Evolutionary conservation across 1,140 invertebrate species (phyloP).

Genomic region (Drosophila ironensis): DNA sequence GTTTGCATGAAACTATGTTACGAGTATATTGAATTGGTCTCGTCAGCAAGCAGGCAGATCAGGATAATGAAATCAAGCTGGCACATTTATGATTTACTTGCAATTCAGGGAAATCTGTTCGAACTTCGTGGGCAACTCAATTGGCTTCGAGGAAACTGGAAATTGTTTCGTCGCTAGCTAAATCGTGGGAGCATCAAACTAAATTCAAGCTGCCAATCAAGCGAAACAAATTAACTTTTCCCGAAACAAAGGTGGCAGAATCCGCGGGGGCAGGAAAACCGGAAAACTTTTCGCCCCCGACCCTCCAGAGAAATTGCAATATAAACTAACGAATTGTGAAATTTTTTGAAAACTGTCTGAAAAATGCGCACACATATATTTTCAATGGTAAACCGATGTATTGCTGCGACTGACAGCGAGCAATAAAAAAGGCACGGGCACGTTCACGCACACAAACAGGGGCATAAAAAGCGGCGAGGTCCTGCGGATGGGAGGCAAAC

Average conservation of each 20-base stretch:
- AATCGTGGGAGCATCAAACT: too few relatives aligned
- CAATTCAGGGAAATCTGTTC: neutral
- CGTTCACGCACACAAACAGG: slow-evolving; percentile 26
- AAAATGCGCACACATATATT: slow-evolving; percentile 65
- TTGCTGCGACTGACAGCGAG: slow-evolving; percentile 68
- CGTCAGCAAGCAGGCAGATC: neutral
- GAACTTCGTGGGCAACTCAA: too few relatives aligned
- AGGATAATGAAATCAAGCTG: neutral
- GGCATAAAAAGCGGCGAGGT: slow-evolving; percentile 28
- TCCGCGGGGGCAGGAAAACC: neutral
- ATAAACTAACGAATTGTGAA: slow-evolving; percentile 48
- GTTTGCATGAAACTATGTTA: slow-evolving; percentile 35
- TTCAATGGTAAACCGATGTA: slow-evolving; percentile 74
- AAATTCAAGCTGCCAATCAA: too few relatives aligned
- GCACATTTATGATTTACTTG: neutral
- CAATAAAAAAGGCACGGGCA: slow-evolving; percentile 63
- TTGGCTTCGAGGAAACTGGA: too few relatives aligned
- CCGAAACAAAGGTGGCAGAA: neutral
- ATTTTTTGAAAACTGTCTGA: slow-evolving; percentile 72
- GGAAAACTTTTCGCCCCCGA: neutral
- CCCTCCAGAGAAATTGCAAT: slow-evolving; percentile 20
- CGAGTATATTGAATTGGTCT: slow-evolving; percentile 12
- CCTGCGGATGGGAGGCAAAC: slow-evolving; percentile 47
- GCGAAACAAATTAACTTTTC: neutral
- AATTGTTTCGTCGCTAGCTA: too few relatives aligned